Evolutionary conservation across 2,888 invertebrate genomes (phyloP).

Genomic region (Epinotia demarniana): DNA sequence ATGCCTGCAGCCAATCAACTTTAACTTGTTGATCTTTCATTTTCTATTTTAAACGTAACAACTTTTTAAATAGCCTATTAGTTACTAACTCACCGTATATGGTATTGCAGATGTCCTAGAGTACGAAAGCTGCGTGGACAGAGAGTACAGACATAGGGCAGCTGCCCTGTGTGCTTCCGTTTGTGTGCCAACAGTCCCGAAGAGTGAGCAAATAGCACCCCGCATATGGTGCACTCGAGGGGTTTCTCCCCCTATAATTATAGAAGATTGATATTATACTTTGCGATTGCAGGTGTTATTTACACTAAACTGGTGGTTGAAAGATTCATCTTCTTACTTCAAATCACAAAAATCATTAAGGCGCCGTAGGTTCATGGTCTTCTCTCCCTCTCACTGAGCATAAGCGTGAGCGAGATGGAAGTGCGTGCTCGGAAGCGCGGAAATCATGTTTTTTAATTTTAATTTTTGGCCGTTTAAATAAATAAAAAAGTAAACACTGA

Average conservation of each 20-base stretch:
- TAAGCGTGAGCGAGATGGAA: too few relatives aligned
- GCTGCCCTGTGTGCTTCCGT: conserved; percentile 76
- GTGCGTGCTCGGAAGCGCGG: too few relatives aligned
- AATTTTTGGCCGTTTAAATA: too few relatives aligned
- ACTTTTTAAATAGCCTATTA: not conserved
- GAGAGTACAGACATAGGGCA: conserved; percentile 74
- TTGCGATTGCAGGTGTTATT: not conserved
- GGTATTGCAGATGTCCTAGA: conserved; percentile 78
- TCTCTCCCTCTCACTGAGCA: too few relatives aligned
- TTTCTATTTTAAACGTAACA: not conserved
- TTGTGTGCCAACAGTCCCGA: conserved; percentile 73
- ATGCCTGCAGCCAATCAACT: too few relatives aligned
- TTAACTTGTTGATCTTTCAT: not conserved
- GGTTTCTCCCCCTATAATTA: conserved; percentile 78
- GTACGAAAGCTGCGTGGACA: conserved; percentile 78
- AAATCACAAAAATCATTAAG: not conserved
- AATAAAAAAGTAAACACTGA: too few relatives aligned
- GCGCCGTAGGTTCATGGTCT: too few relatives aligned
- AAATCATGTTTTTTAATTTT: too few relatives aligned
- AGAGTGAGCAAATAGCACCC: conserved; percentile 75
- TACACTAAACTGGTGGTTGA: too few relatives aligned
- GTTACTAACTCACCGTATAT: conserved; percentile 66
- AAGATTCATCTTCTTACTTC: not conserved
- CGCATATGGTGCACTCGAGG: conserved; percentile 71
- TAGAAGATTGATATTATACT: not conserved